These are phyloP conservation scores for Festucalex cinctus DNA, from an alignment of 2,113 vertebrate species.

Conservation along the genomic window DNA sequence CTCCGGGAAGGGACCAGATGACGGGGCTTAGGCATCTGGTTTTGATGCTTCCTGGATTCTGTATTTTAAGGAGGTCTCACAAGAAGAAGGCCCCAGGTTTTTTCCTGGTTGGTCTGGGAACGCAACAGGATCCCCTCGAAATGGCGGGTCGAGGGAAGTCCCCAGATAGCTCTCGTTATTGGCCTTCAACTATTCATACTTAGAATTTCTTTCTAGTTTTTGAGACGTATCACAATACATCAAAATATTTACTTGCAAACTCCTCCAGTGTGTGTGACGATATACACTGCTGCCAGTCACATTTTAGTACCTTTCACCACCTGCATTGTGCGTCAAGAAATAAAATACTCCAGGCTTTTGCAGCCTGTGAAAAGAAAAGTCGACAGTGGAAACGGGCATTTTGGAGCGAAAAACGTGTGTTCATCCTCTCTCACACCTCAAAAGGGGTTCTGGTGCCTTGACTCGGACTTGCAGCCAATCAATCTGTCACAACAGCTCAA, in stretches of 20 bases:
- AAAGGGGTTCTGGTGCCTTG: neutral
- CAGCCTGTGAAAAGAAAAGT: neutral
- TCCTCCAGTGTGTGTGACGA: neutral
- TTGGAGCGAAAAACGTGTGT: neutral
- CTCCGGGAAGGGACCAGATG: no score
- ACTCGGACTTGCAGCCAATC: conserved; percentile 1
- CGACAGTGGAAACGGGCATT: conserved; percentile 1
- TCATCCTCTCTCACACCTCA: neutral
- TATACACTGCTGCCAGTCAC: neutral
- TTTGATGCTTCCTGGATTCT: no score
- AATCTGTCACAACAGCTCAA: conserved; percentile 12
- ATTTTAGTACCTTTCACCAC: neutral
- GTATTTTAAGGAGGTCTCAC: no score
- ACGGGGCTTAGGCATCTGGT: no score
- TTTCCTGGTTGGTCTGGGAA: no score
- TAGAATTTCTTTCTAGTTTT: neutral
- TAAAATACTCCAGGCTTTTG: neutral
- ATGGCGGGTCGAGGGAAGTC: no score
- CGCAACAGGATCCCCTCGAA: no score
- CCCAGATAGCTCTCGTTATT: no score
- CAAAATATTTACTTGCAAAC: neutral
- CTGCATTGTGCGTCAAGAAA: neutral
- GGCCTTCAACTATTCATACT: neutral
- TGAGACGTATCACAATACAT: neutral
- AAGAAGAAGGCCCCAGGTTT: no score